Evolutionary conservation across 2,888 invertebrate species (phyloP).

Genomic region (Branchellion lobata): DNA sequence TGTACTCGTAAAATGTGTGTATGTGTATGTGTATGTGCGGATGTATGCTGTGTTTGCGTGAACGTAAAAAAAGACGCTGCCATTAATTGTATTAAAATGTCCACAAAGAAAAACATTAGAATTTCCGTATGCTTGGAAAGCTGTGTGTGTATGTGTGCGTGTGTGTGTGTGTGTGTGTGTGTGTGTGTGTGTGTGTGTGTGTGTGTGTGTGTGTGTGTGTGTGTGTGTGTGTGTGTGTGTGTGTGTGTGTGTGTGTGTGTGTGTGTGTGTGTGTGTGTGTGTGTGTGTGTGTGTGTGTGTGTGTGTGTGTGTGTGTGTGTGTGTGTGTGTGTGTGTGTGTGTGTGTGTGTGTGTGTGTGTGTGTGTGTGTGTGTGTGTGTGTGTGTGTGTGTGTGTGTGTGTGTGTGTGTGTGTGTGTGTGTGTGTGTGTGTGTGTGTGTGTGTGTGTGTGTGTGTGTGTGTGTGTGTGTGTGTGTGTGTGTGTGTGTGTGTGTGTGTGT

Average conservation of each 20-base stretch:
- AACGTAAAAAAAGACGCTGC: background rate
- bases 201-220: background rate
- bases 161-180: no score
- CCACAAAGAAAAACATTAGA: no score
- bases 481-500: slow-evolving; percentile 16
- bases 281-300: slow-evolving; percentile 16
- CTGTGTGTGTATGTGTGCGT: no score
- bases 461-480: slow-evolving; percentile 16
- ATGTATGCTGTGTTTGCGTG: no score
- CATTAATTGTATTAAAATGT: background rate
- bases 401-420: slow-evolving; percentile 6
- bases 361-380: slow-evolving; percentile 10
- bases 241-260: slow-evolving; percentile 9
- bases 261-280: slow-evolving; percentile 16
- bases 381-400: slow-evolving; percentile 1
- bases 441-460: slow-evolving; percentile 16
- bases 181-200: background rate
- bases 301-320: slow-evolving; percentile 13
- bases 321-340: slow-evolving; percentile 16
- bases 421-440: slow-evolving; percentile 16
- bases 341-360: slow-evolving; percentile 3
- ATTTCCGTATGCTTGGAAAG: no score
- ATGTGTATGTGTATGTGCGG: background rate
- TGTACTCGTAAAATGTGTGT: no score
- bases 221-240: background rate